phyloP scores from a whole-genome alignment of 2,888 invertebrate genomes.

The Gymnosoma rotundatum region DNA sequence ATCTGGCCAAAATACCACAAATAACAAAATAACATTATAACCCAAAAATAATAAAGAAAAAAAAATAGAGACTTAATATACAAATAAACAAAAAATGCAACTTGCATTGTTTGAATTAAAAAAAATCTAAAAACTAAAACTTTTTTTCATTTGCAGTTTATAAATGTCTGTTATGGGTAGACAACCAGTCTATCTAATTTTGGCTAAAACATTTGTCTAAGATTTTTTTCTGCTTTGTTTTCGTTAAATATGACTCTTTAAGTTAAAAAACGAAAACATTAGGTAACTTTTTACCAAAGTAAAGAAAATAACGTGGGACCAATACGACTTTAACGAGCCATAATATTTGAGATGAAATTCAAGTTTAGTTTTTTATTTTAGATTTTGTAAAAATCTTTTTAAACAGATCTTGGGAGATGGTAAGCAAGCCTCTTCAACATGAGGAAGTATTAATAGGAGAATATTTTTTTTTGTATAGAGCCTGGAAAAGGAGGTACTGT shows the following conservation, averaged over 20 bases:
- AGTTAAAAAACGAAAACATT: constrained; percentile 11
- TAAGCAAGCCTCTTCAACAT: too few species aligned
- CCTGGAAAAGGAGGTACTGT: too few species aligned
- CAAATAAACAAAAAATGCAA: constrained; percentile 43
- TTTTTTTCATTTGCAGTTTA: constrained; percentile 42
- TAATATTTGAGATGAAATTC: neutral
- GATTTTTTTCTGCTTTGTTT: constrained; percentile 21
- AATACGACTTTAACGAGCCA: constrained; percentile 8
- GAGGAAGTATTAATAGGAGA: too few species aligned
- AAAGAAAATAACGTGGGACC: neutral
- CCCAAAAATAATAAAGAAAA: constrained; percentile 41
- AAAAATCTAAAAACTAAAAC: neutral
- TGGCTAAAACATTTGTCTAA: constrained; percentile 50
- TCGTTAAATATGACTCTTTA: constrained; percentile 53
- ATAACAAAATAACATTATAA: constrained; percentile 56
- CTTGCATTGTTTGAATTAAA: constrained; percentile 60
- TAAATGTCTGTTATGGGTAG: constrained; percentile 66
- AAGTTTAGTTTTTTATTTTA: neutral
- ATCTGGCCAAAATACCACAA: constrained; percentile 63
- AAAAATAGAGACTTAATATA: constrained; percentile 33
- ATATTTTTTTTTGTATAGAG: too few species aligned
- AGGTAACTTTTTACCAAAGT: constrained; percentile 33
- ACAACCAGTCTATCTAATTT: constrained; percentile 68
- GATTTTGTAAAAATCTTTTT: too few species aligned
- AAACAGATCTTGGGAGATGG: too few species aligned